Evolutionary conservation across 2,113 vertebrate species (phyloP), one percentile per base, ranked within the genome.

Genomic region (Acrocephalus kingi): DNA sequence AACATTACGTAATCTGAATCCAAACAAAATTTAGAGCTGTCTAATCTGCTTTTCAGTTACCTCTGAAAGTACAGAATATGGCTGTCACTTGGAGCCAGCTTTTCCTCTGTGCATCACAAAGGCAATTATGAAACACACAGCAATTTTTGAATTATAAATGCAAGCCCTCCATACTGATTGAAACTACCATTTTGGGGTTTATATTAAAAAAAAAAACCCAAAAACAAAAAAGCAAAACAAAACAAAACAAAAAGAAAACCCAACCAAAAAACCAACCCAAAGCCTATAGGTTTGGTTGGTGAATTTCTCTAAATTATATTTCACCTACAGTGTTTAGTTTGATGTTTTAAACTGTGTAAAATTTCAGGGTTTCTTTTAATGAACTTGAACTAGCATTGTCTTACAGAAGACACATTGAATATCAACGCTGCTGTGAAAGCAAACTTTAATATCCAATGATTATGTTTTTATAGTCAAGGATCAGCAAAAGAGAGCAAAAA

Each of bases 401-500:
- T 69, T 79, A 69, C 24, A 83, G 63, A 54, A 77, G 56, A 28
- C 11, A 59, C 15, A 58, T 2, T 69, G 58, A 83, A 66, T 64
- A 87, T 49, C 33, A 87, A 41, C 49, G 51, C 15, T 54, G 48
- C 33, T 3, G 0, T 59, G 63, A 85, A 89, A 79, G 46, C 15
- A 76, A 95, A 84, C 28, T 89, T 39, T 58, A 76, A 45, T 77
- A 76, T 69, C 90, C 80, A 78, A 3, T 56, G 51, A 86, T 39
- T 67, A 46, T 17, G 20, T 51, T 79, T 86, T 82, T 85, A 63
- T 76, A 71, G 30, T 48, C 39, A 55, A 77, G 22, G 73, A 67
- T 90, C 71, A 85, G 77, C 58, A 84, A 93, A 95, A 96, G 77
- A 84, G 37, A 82, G 49, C 43, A 85, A 58, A 91, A 89, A 87